Base-by-base conservation (phyloP, 2,797 vertebrate genomes). In the Anisognathus igniventris region DNA sequence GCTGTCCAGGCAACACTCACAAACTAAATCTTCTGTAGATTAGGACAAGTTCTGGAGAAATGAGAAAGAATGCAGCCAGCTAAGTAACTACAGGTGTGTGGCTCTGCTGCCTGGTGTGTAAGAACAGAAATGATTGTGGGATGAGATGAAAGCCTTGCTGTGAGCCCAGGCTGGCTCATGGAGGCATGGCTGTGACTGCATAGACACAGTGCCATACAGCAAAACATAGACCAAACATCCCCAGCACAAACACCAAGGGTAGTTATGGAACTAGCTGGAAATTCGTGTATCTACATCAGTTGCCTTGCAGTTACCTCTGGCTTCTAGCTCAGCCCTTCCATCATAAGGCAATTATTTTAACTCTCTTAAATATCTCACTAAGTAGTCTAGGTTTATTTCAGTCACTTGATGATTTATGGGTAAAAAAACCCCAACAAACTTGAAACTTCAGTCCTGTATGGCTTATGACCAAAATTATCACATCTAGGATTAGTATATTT, bases 21-120 rank as follows among this genome's bases (percentile, higher is more conserved):
- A 75, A 93, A 72, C 48, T 80, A 95, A 91, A 96, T 95, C 88
- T 95, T 96, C 94, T 74, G 85, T 73, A 93, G 93, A 95, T 83
- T 88, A 95, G 86, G 73, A 92, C 9, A 10, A 1, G 35, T 95
- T 92, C 90, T 94, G 90, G 81, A 88, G 62, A 88, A 96, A 95
- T 67, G 86, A 67, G 85, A 96, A 96, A 86, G 93, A 94, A 97
- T 90, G 90, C 66, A 66, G 81, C 56, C 76, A 81, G 73, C 48
- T 96, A 96, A 97, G 93, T 93, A 86, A 94, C 94, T 91, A 75
- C 96, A 97, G 92, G 95, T 96, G 96, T 93, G 85, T 0, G 0
- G 40, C 74, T 84, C 81, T 67, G 71, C 77, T 89, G 88, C 82
- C 79, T 93, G 93, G 89, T 57, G 8, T 86, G 73, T 84, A 81